A percentile compares a stretch with the other conserved stretches of the same genome.
phyloP scores from a whole-genome alignment of 2,113 vertebrate species.

The Cnemophilus loriae region DNA sequence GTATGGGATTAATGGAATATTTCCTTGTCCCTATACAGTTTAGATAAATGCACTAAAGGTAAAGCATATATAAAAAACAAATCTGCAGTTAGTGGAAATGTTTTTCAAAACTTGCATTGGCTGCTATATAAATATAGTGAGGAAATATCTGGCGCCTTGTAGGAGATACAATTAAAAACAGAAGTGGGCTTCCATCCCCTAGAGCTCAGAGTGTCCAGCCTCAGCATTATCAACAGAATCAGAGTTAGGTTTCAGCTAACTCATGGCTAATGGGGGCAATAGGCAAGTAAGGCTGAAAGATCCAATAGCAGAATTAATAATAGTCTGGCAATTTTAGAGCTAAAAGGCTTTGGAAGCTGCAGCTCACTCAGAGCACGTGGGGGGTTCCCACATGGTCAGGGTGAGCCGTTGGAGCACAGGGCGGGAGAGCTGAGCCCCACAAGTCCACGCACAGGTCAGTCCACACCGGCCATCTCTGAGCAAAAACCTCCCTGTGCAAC shows the following conservation, averaged over 20 bases:
- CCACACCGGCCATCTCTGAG: background rate
- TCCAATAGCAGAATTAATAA: background rate
- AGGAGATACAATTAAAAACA: constrained; percentile 42
- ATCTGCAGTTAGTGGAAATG: background rate
- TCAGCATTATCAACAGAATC: constrained; percentile 19
- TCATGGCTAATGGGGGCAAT: background rate
- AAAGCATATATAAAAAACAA: background rate
- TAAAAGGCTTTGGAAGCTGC: background rate
- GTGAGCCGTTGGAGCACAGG: accelerated
- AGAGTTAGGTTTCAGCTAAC: constrained; percentile 22
- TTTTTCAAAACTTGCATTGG: constrained; percentile 67
- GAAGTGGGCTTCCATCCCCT: constrained; percentile 49
- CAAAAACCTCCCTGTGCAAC: background rate
- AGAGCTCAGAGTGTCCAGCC: constrained; percentile 43
- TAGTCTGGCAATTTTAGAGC: background rate
- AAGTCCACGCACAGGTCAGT: background rate
- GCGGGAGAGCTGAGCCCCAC: background rate
- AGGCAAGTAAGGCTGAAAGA: background rate
- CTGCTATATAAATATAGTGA: constrained; percentile 66
- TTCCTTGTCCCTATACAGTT: background rate
- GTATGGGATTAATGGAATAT: background rate
- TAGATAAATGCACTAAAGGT: background rate
- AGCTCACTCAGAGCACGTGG: accelerated
- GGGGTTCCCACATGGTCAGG: accelerated
- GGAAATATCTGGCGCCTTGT: constrained; percentile 66